phyloP scores from a whole-genome alignment of 1,140 invertebrate genomes.

The Heliconius melpomene region DNA sequence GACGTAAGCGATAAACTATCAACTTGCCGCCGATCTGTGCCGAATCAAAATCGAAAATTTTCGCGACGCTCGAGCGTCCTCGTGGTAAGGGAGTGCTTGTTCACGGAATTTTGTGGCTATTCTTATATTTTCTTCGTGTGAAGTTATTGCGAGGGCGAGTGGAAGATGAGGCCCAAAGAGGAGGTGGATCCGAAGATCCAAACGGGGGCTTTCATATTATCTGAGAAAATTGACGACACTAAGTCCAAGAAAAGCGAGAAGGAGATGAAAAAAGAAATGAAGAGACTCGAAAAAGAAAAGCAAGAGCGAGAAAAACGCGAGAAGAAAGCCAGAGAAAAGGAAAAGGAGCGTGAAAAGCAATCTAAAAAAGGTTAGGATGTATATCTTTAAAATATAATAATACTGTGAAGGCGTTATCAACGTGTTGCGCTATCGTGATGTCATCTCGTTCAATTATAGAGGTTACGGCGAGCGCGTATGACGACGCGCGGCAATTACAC shows the following conservation, averaged over 20 bases:
- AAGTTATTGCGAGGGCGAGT: constrained; percentile 48
- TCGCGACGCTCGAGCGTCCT: constrained; percentile 55
- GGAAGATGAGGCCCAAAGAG: constrained; percentile 77
- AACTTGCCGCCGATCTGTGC: constrained; percentile 52
- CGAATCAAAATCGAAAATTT: constrained; percentile 54
- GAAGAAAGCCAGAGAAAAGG: constrained; percentile 80
- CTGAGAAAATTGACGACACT: constrained; percentile 80
- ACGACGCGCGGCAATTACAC: constrained; percentile 47
- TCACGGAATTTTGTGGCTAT: constrained; percentile 57
- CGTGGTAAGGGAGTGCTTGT: constrained; percentile 61
- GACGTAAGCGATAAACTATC: constrained; percentile 55
- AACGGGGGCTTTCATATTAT: constrained; percentile 78
- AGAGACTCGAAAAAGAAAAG: constrained; percentile 77
- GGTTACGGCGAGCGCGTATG: constrained; percentile 47
- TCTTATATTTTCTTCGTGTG: constrained; percentile 61
- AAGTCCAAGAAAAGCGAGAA: constrained; percentile 78
- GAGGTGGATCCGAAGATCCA: constrained; percentile 71
- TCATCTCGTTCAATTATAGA: constrained; percentile 55
- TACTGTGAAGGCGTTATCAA: constrained; percentile 30
- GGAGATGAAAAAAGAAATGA: constrained; percentile 81
- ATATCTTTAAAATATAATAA: constrained; percentile 20
- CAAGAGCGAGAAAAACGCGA: constrained; percentile 78
- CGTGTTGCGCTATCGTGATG: constrained; percentile 54
- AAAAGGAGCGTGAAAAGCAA: constrained; percentile 78
- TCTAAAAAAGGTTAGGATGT: constrained; percentile 78